Base-by-base conservation (phyloP, 1,140 invertebrate genomes). In the Dreissena rostriformis region DNA sequence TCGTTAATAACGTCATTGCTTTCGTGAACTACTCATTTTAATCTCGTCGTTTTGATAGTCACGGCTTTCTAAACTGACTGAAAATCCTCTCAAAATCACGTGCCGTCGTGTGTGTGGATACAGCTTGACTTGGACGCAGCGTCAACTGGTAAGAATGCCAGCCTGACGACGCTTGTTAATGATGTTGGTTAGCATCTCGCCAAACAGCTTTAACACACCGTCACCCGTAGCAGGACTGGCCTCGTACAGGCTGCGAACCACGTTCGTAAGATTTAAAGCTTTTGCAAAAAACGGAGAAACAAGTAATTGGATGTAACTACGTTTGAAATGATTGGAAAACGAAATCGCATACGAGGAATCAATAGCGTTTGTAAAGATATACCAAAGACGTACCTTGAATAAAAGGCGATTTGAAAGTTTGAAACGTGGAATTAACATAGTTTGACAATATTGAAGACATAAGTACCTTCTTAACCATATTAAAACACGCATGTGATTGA, bases 221-320 rank as follows among this genome's bases (percentile, higher is more conserved):
- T 92, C 91, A 19, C 91, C 91, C 29, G 86, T 91, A 5, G 89
- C 86, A n/a, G 91, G 88, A 29, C 90, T 92, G 1, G 91, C 90
- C 73, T 92, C 91, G 75, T 89, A 91, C 55, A 90, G 90, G 29
- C 90, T 91, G 88, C 24, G 85, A 86, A 52, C 52, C 39, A 39
- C 39, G 39, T 39, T 5, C 39, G 39, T 39, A 8, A 8, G 39
- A 39, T 39, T 39, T n/a, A n/a, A n/a, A n/a, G n/a, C n/a, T n/a
- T n/a, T n/a, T n/a, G n/a, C n/a, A n/a, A n/a, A n/a, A n/a, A n/a
- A n/a, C n/a, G n/a, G n/a, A n/a, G n/a, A n/a, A n/a, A n/a, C n/a
- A n/a, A n/a, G n/a, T n/a, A n/a, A n/a, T n/a, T n/a, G n/a, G n/a
- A n/a, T n/a, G n/a, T n/a, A n/a, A n/a, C n/a, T n/a, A n/a, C n/a